Conservation (phyloP, 2,888 invertebrate genomes). For the Lasiommata megera region DNA sequence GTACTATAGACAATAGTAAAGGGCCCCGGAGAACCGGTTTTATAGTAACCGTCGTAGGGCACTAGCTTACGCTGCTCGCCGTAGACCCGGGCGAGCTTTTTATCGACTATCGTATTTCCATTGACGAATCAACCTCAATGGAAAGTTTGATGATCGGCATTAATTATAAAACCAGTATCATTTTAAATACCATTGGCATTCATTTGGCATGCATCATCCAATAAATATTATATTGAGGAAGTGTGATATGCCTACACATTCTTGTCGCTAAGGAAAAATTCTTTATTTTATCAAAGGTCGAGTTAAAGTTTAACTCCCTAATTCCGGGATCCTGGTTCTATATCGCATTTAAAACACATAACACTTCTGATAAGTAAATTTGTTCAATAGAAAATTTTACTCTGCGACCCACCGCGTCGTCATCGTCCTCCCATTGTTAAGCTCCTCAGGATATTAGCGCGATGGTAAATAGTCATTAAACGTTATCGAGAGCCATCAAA, state of each 20-base stretch:
- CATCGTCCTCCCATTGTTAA: too few species aligned
- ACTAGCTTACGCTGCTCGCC: conserved; percentile 43
- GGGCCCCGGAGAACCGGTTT: conserved; percentile 63
- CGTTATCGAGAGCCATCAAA: too few species aligned
- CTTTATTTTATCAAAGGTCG: not conserved
- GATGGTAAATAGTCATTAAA: too few species aligned
- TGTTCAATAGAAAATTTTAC: too few species aligned
- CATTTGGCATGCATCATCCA: conserved; percentile 11
- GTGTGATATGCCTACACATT: conserved; percentile 5
- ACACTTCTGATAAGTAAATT: too few species aligned
- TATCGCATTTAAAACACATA: not conserved
- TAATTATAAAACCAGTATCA: conserved; percentile 25
- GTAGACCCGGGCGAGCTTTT: conserved; percentile 28
- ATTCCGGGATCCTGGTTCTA: not conserved
- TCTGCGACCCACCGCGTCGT: too few species aligned
- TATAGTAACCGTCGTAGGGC: conserved; percentile 65
- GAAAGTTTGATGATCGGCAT: conserved; percentile 23
- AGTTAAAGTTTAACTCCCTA: not conserved
- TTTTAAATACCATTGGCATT: conserved; percentile 20
- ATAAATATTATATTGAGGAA: conserved; percentile 19
- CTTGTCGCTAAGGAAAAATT: not conserved
- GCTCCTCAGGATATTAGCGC: too few species aligned
- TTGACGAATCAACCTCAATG: conserved; percentile 28
- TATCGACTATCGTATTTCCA: conserved; percentile 32
- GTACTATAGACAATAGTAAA: conserved; percentile 38